Base-by-base conservation (phyloP, 2,888 invertebrate genomes). In the Dolichomitus sp. region DNA sequence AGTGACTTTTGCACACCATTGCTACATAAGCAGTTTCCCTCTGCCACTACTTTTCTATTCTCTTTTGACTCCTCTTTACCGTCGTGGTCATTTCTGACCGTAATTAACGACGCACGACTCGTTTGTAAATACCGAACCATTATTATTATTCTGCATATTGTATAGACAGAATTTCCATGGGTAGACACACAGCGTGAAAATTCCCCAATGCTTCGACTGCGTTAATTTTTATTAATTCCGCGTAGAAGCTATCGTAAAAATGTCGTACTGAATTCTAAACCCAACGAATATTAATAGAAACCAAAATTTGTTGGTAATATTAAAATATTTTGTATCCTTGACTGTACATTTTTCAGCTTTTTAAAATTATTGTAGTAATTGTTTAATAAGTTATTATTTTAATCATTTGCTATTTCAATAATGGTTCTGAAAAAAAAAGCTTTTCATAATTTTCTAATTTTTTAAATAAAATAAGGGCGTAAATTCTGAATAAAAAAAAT, bases 231-330 rank as follows among this genome's bases (percentile, higher is more conserved):
- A 48, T n/a, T 48, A 48, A 48, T 48, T 48, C 48, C 48, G 6
- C n/a, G 48, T 48, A 48, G n/a, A 48, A 48, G n/a, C 48, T 48
- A 42, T 42, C 3, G 48, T 48, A n/a, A n/a, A 48, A n/a, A 48
- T 12, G 48, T 5, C 48, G 2, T 2, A 33, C 0, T n/a, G 2
- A n/a, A n/a, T n/a, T n/a, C n/a, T 14, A 5, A n/a, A 2, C 17
- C n/a, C n/a, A 3, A 3, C 11, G 48, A 48, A 14, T 48, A 14
- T 48, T 14, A n/a, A 48, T 14, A 4, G 23, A 23, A 23, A 23
- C 23, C 23, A 2, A 23, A 23, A 23, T 23, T 23, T 23, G 23
- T 23, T 2, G 23, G 23, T 23, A 23, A 23, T 23, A 23, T 23
- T 1, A 23, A 23, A 23, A 23, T 23, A 23, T 33, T 33, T 33